Evolutionary conservation across 2,797 vertebrate species (phyloP).

Genomic region (Mionectes olivaceus): DNA sequence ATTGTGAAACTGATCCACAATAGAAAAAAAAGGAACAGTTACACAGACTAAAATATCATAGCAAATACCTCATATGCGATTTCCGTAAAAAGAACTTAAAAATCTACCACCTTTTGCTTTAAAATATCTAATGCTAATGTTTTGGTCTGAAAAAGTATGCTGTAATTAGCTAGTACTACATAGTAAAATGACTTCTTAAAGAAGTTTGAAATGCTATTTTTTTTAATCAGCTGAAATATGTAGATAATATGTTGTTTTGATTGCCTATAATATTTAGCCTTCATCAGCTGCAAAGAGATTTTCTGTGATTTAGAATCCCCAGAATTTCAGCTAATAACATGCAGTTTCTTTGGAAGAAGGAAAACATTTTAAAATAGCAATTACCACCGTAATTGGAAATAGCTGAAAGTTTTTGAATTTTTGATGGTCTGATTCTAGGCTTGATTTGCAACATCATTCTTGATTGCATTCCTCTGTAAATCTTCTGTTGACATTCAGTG

Average conservation of each 20-base stretch:
- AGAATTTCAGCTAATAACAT: constrained; percentile 75
- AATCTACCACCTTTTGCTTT: not conserved
- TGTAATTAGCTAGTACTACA: constrained; percentile 39
- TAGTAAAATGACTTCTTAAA: constrained; percentile 34
- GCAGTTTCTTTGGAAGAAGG: constrained; percentile 72
- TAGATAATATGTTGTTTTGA: constrained; percentile 79
- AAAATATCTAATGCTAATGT: constrained; percentile 26
- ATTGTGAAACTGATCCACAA: not conserved
- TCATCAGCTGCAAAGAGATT: constrained; percentile 74
- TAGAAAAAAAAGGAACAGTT: not conserved
- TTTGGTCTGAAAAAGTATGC: constrained; percentile 22
- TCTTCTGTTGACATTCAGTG: constrained; percentile 44
- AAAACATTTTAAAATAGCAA: constrained; percentile 82
- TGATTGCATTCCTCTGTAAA: constrained; percentile 75
- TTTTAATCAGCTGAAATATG: constrained; percentile 77
- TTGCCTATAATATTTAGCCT: constrained; percentile 76
- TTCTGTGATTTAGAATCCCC: constrained; percentile 75
- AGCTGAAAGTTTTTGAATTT: constrained; percentile 76
- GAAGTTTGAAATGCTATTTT: constrained; percentile 51
- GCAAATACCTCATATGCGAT: not conserved
- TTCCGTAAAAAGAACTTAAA: not conserved
- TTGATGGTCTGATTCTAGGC: constrained; percentile 74
- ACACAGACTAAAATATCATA: not conserved
- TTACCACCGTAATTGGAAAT: constrained; percentile 78
- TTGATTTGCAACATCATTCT: constrained; percentile 77